Conservation (phyloP, 1,140 invertebrate genomes). For the Megathymus violae region DNA sequence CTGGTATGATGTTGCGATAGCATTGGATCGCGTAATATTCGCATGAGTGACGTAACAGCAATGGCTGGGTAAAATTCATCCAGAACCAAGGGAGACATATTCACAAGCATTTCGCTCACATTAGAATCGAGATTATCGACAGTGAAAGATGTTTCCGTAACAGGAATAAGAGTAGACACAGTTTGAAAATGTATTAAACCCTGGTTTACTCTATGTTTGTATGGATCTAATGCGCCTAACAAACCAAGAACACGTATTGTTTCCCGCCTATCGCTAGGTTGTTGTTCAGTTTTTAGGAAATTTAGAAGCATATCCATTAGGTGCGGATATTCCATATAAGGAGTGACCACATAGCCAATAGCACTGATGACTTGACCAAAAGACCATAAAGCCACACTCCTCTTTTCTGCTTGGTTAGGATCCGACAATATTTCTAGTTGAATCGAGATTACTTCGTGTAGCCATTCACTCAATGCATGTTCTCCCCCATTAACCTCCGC, state of each 20-base stretch:
- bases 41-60: conserved; percentile 97
- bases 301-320: conserved; percentile 97
- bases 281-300: conserved; percentile 98
- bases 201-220: conserved; percentile 98
- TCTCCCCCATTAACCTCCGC: conserved; percentile 96
- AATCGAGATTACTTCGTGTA: conserved; percentile 94
- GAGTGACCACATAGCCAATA: conserved; percentile 95
- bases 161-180: conserved; percentile 87
- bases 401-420: conserved; percentile 95
- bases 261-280: conserved; percentile 91
- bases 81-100: conserved; percentile 93
- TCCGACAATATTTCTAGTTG: conserved; percentile 97
- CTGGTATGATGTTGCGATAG: conserved; percentile 96
- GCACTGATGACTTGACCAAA: conserved; percentile 98
- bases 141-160: conserved; percentile 85
- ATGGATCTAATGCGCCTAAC: conserved; percentile 97
- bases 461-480: conserved; percentile 95
- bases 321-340: conserved; percentile 97
- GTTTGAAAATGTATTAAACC: conserved; percentile 95
- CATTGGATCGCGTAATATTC: conserved; percentile 96
- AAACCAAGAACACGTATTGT: conserved; percentile 97
- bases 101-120: conserved; percentile 98
- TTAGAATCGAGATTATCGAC: conserved; percentile 90
- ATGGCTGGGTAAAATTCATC: conserved; percentile 99
- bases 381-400: conserved; percentile 97